Conservation (phyloP, 2,797 vertebrate species). For the Oreochromis grahami region DNA sequence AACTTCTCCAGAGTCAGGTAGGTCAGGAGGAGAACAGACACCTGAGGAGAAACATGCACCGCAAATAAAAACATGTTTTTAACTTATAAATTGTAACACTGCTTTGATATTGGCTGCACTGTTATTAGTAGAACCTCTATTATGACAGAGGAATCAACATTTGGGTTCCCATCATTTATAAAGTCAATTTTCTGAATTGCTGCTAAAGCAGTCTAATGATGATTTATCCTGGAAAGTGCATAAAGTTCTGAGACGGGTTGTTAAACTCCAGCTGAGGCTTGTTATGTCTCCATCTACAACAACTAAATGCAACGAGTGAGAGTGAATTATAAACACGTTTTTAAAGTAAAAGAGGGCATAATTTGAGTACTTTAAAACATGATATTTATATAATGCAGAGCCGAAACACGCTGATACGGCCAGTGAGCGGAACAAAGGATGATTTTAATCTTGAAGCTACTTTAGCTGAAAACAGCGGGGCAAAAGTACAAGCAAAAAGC, state of each 20-base stretch:
- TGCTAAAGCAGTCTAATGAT: not conserved
- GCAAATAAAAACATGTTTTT: not conserved
- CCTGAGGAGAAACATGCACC: conserved; percentile 32
- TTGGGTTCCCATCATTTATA: not conserved
- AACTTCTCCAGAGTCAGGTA: conserved; percentile 88
- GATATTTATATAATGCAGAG: not conserved
- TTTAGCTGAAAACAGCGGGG: not conserved
- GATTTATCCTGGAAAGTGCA: not conserved
- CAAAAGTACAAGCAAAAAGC: not conserved
- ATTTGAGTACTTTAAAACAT: not conserved
- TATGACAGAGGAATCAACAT: not conserved
- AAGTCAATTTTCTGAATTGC: not conserved
- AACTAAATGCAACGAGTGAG: not conserved
- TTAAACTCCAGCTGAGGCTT: not conserved
- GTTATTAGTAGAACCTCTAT: not conserved
- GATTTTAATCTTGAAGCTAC: not conserved
- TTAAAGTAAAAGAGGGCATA: not conserved
- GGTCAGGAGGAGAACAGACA: conserved; percentile 81
- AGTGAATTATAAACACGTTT: not conserved
- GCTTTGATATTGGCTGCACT: not conserved
- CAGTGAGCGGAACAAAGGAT: not conserved
- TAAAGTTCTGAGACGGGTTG: not conserved
- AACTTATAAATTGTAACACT: not conserved
- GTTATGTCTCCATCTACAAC: not conserved
- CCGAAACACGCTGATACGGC: not conserved